phyloP scores from a whole-genome alignment of 2,797 vertebrate species.

The Clamator glandarius region DNA sequence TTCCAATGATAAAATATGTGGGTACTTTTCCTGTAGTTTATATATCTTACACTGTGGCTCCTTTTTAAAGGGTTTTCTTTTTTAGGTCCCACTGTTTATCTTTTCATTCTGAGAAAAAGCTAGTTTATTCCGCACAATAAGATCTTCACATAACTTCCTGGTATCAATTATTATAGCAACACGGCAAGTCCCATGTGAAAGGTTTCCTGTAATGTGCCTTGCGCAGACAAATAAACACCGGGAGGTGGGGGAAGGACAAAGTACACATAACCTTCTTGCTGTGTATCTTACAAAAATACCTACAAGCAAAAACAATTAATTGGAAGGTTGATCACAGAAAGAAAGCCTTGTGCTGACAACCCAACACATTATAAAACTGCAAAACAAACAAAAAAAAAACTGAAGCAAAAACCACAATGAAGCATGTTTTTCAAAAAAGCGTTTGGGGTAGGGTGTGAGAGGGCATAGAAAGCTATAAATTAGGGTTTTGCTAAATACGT shows the following conservation, averaged over 20 bases:
- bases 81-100: conserved; percentile 69
- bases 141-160: conserved; percentile 79
- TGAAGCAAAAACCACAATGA: not conserved
- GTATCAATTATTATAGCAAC: conserved; percentile 75
- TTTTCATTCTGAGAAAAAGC: conserved; percentile 70
- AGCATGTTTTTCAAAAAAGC: not conserved
- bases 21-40: conserved; percentile 65
- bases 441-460: not conserved
- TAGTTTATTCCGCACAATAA: conserved; percentile 76
- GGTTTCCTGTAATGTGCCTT: conserved; percentile 70
- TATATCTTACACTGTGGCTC: conserved; percentile 66
- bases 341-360: not conserved
- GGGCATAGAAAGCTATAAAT: not conserved
- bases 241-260: conserved; percentile 3
- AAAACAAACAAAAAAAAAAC: not conserved
- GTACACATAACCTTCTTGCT: conserved; percentile 37
- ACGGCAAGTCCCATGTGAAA: conserved; percentile 74
- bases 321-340: not conserved
- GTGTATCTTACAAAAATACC: conserved; percentile 36
- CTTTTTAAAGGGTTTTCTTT: conserved; percentile 73
- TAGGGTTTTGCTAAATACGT: not conserved
- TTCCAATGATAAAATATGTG: conserved; percentile 72
- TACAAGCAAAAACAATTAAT: conserved; percentile 58
- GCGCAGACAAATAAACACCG: conserved; percentile 52
- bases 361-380: not conserved